These are phyloP conservation scores for Physella acuta DNA, from an alignment of 1,140 invertebrate species.

Conservation along the genomic window DNA sequence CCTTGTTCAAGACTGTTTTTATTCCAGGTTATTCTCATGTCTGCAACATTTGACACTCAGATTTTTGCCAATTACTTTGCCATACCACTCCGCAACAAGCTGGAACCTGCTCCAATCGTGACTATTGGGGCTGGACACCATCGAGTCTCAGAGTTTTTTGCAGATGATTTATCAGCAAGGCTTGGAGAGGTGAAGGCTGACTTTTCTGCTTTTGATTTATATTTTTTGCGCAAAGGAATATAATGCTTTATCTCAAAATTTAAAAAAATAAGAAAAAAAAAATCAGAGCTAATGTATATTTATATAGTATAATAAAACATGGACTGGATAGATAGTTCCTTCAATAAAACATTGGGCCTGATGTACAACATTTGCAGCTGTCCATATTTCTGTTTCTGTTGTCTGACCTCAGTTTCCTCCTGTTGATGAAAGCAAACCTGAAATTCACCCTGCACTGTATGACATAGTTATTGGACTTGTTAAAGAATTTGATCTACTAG, in stretches of 20 bases:
- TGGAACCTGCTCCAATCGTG: constrained; percentile 53
- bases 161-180: constrained; percentile 43
- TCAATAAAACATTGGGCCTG: no score
- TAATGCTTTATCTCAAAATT: background rate
- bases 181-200: constrained; percentile 51
- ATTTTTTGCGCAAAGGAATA: background rate
- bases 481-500: constrained; percentile 72
- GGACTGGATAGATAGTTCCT: no score
- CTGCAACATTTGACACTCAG: constrained; percentile 56
- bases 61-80: constrained; percentile 57
- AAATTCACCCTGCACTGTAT: constrained; percentile 40
- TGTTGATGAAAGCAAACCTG: constrained; percentile 45
- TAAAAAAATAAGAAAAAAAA: background rate
- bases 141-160: constrained; percentile 52
- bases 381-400: background rate
- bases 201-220: no score
- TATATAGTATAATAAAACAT: background rate
- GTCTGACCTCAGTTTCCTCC: constrained; percentile 40
- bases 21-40: constrained; percentile 55
- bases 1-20: background rate
- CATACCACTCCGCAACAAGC: constrained; percentile 37
- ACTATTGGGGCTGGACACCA: constrained; percentile 48
- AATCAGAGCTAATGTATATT: background rate
- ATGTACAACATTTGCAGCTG: no score
- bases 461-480: constrained; percentile 66